A percentile compares a stretch with the other conserved stretches of the same genome.
These are phyloP conservation scores for Monochamus alternatus DNA, from an alignment of 2,888 invertebrate genomes.

Conservation along the genomic window DNA sequence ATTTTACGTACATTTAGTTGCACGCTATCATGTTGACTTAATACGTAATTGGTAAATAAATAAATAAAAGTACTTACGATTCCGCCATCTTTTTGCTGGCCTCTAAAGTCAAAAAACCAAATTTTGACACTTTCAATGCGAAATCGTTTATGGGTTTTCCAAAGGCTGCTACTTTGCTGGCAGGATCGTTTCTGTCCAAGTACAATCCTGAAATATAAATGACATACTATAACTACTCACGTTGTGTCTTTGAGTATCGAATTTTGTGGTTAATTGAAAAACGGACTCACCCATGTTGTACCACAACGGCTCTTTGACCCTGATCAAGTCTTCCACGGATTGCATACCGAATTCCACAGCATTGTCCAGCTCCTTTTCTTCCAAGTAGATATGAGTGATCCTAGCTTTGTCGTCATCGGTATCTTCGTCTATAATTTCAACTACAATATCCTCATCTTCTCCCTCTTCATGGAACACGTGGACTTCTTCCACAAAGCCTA, in stretches of 20 bases:
- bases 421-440: conserved; percentile 22
- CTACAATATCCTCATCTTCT: conserved; percentile 12
- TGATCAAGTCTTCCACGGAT: conserved; percentile 79
- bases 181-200: conserved; percentile 78
- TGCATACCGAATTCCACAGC: conserved; percentile 80
- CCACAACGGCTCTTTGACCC: conserved; percentile 75
- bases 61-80: conserved; percentile 71
- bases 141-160: conserved; percentile 77
- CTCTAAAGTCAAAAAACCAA: conserved; percentile 81
- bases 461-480: conserved; percentile 26
- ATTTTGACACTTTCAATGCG: conserved; percentile 76
- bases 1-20: no score
- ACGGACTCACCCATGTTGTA: conserved; percentile 75
- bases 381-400: conserved; percentile 38
- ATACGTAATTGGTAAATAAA: no score
- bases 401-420: not conserved
- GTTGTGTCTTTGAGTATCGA: no score
- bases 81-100: conserved; percentile 76
- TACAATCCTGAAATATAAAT: conserved; percentile 74
- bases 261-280: not conserved
- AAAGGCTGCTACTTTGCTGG: conserved; percentile 81
- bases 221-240: no score
- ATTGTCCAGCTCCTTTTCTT: conserved; percentile 74
- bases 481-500: conserved; percentile 14
- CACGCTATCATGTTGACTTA: no score